Base-by-base conservation (phyloP, 2,888 invertebrate genomes). In the Ptychoptera albimana region DNA sequence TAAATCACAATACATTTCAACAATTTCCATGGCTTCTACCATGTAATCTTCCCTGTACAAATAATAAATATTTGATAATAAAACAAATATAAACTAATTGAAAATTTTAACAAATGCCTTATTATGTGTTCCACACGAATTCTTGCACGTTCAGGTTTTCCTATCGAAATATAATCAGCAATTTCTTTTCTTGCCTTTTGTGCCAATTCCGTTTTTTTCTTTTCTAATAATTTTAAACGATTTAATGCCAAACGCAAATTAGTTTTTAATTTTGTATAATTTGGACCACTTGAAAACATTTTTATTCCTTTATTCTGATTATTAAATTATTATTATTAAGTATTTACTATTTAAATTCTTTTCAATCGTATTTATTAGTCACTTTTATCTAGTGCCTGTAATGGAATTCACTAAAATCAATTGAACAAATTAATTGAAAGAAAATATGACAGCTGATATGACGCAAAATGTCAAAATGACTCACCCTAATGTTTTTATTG, bases 1-100 rank as follows among this genome's bases (percentile, higher is more conserved):
- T 43, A 98, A 70, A 68, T 99, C 98, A 67, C 98, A 97, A 61
- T 93, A 98, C 94, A 98, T 97, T 70, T 99, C 98, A 0, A 98
- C 78, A 47, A 98, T 76, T 70, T 99, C 98, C 86, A 97, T 92
- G 1, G 97, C 97, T 68, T 99, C 98, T 3, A 98, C 96, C 67
- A 97, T 74, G 63, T 98, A 99, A 67, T 99, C 98, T 68, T 97
- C 96, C 39, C 98, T 79, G 55, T n/a, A 66, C 50, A 35, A 46
- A 36, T 46, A 43, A 4, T 9, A 11, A 14, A 31, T 12, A 43
- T 35, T 36, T 41, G 23, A 23, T 35, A 39, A 14, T 8, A 15
- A 34, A 37, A 46, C n/a, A 15, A 38, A 32, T 30, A 37, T 5
- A 37, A 2, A 12, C 13, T 12, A 9, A 41, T 30, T 45, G 36